Evolutionary conservation across 2,888 invertebrate genomes (phyloP), one percentile per base, ranked within the genome.

Genomic region (Synanthedon formicaeformis): DNA sequence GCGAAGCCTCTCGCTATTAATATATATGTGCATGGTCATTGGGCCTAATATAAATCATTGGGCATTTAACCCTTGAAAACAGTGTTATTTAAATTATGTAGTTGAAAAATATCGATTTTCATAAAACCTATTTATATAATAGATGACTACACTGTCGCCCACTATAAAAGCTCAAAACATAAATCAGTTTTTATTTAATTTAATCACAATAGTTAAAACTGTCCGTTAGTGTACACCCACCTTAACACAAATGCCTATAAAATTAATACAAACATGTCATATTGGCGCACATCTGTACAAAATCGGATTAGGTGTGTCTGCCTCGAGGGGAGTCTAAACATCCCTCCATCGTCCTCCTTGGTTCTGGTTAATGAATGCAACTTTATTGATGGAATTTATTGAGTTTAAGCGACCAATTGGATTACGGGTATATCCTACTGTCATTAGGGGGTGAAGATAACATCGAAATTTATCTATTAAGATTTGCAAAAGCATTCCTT

Each of bases 291-390:
- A 66, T 67, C 66, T 65, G 63, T 63, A 55, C 59, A 59, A 68
- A 73, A 77, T 72, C 67, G 65, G 70, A 75, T 77, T 73, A 73
- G 56, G 63, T 60, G 59, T 59, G 67, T 66, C 66, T 23, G 49
- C 18, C 16, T 49, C 18, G 49, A 23, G 49, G 45, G 45, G 45
- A 45, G 13, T 13, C 45, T 45, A n/a, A 8, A 14, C n/a, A 45
- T 13, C 45, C 14, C n/a, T 14, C 13, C 45, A n/a, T 5, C 14
- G 45, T 6, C 45, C 34, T 34, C 34, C 34, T 34, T 34, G 60
- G 57, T 55, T 51, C 52, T 50, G 62, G 59, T 61, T 65, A 71
- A 69, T 66, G 67, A 67, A 70, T 59, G 60, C 58, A 51, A 58
- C 58, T 54, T 59, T 61, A 69, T 68, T 67, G 69, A 71, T 60